Conservation (phyloP, 1,140 invertebrate species). For the Drosophila repletoides region DNA sequence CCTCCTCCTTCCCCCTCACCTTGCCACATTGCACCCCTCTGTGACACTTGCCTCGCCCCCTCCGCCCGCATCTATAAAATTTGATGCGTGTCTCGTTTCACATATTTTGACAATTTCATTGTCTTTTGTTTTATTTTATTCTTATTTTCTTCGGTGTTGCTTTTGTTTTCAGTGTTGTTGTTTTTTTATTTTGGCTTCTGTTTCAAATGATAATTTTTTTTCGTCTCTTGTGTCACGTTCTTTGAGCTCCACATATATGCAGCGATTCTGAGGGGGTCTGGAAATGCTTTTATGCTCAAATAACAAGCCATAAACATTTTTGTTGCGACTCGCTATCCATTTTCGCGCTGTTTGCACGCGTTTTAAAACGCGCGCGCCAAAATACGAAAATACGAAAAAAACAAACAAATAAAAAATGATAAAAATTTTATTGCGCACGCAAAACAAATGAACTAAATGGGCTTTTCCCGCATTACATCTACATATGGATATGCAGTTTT, state of each 20-base stretch:
- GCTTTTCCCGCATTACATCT: constrained; percentile 55
- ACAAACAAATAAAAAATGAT: constrained; percentile 74
- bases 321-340: constrained; percentile 45
- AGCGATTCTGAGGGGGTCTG: constrained; percentile 5
- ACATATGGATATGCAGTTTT: constrained; percentile 20
- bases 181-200: constrained; percentile 38
- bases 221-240: constrained; percentile 42
- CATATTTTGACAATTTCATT: constrained; percentile 79
- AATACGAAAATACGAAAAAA: background rate
- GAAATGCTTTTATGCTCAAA: constrained; percentile 75
- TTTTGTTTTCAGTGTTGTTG: no score
- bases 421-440: constrained; percentile 76
- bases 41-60: background rate
- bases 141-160: no score
- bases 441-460: constrained; percentile 77
- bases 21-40: background rate
- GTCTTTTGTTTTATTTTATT: constrained; percentile 48
- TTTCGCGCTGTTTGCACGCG: constrained; percentile 60
- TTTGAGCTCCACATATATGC: constrained; percentile 11
- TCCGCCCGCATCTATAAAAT: background rate
- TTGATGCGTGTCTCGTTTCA: constrained; percentile 77
- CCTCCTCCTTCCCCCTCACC: background rate
- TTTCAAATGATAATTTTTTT: constrained; percentile 67
- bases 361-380: constrained; percentile 38
- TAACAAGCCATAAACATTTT: constrained; percentile 78